Base-by-base conservation (phyloP, 1,140 invertebrate genomes). In the Drosophila takahashii region DNA sequence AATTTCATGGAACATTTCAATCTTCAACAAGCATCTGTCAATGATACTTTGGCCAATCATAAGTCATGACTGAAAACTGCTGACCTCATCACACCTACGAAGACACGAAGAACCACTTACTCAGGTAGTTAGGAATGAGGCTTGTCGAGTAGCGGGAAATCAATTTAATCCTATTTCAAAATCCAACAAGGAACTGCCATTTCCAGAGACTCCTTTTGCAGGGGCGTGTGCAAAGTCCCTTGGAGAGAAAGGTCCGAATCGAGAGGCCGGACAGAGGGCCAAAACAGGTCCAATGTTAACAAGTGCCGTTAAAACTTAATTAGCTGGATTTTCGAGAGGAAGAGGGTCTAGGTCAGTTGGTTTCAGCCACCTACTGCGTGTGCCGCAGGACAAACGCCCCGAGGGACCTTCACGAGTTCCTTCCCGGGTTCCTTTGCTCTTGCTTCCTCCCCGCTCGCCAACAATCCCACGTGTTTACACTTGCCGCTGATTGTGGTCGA, bases 301-400 rank as follows among this genome's bases (percentile, higher is more conserved):
- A 87, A 87, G 79, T 87, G 84, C 84, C 79, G 76, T 83, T 89
- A 80, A 87, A 87, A 84, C 84, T 87, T 87, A 87, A 87, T 87
- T 87, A 87, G 84, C 70, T 77, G 60, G 71, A 77, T 87, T 87
- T 77, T 77, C 59, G n/a, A 66, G 76, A 73, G 51, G 44, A 36
- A 29, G 18, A 48, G 41, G 32, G 34, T 18, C 52, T 34, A 18
- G 42, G 77, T 48, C 62, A 59, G 57, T 52, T 56, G 75, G 71
- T 37, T 58, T 51, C 27, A 52, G 69, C 61, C 84, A 58, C 84
- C 84, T 74, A 87, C 84, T 87, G 84, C 37, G 83, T 47, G 66
- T 83, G 76, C 84, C 76, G 60, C 71, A 89, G 79, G 79, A 87
- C 77, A 79, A 79, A 70, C 72, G 75, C 59, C 79, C 81, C 62